A percentile compares a stretch with the other conserved stretches of the same genome.
These are phyloP conservation scores for Spilarctia lutea DNA, from an alignment of 2,888 invertebrate species.

Conservation along the genomic window DNA sequence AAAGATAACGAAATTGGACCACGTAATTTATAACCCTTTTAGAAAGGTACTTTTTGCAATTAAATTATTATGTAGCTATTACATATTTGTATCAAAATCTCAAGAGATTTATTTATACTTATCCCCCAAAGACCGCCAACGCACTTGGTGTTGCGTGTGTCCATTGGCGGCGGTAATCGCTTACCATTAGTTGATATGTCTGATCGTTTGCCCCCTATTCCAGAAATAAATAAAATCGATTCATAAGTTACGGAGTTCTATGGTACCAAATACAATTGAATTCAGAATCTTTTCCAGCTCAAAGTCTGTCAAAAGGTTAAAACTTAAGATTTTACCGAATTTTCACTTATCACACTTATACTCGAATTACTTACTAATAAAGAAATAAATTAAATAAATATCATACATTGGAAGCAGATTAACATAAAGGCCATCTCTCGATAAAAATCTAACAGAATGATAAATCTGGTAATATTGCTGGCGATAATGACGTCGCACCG, in stretches of 20 bases:
- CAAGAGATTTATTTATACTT: not conserved
- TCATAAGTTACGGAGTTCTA: not conserved
- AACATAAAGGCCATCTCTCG: slow-evolving; percentile 51
- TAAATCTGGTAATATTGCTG: slow-evolving; percentile 63
- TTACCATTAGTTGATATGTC: too few relatives aligned
- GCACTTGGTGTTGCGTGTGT: too few relatives aligned
- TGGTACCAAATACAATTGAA: too few relatives aligned
- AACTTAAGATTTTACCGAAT: not conserved
- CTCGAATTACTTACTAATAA: too few relatives aligned
- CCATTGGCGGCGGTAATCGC: too few relatives aligned
- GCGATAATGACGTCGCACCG: slow-evolving; percentile 65
- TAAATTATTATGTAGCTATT: not conserved
- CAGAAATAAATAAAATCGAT: too few relatives aligned
- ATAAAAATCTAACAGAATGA: slow-evolving; percentile 22
- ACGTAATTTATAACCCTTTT: not conserved
- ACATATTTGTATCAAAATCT: not conserved
- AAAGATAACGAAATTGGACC: not conserved
- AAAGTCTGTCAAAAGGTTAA: not conserved
- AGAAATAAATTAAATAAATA: too few relatives aligned
- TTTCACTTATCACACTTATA: not conserved
- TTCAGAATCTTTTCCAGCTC: not conserved
- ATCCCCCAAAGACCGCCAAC: too few relatives aligned
- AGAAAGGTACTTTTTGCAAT: not conserved
- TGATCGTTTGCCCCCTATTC: too few relatives aligned
- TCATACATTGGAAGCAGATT: slow-evolving; percentile 35